phyloP scores from a whole-genome alignment of 2,113 vertebrate genomes.

The Ornithorhynchus anatinus region DNA sequence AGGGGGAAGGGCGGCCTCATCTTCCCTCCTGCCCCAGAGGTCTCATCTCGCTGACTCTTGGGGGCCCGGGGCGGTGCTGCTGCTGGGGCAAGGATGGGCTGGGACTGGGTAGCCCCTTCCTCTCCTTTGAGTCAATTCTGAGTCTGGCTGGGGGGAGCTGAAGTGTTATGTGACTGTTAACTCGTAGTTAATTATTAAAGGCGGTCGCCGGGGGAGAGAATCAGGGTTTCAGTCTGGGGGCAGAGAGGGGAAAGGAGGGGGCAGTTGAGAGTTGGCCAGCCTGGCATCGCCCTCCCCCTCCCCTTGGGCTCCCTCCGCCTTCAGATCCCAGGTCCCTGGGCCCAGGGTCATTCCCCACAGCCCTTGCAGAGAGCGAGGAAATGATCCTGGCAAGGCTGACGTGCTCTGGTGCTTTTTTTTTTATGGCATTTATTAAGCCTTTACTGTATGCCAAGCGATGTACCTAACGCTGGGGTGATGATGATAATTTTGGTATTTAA shows the following conservation, averaged over 20 bases:
- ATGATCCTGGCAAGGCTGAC: too few relatives aligned
- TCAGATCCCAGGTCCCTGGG: neutral
- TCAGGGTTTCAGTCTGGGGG: neutral
- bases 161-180: rapidly evolving
- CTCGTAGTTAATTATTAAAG: neutral
- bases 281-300: neutral
- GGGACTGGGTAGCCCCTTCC: neutral
- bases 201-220: neutral
- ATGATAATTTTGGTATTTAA: too few relatives aligned
- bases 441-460: too few relatives aligned
- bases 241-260: too few relatives aligned
- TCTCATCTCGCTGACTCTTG: neutral
- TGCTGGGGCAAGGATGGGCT: neutral
- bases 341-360: neutral
- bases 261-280: neutral
- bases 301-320: neutral
- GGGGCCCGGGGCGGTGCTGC: too few relatives aligned
- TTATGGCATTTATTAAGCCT: too few relatives aligned
- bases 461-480: too few relatives aligned
- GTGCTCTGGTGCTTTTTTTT: too few relatives aligned
- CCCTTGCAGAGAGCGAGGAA: too few relatives aligned
- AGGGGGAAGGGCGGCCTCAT: neutral
- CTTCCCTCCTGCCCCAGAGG: neutral
- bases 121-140: neutral
- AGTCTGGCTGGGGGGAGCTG: neutral